Conservation (phyloP, 1,140 invertebrate species). For the Sinonovacula constricta region DNA sequence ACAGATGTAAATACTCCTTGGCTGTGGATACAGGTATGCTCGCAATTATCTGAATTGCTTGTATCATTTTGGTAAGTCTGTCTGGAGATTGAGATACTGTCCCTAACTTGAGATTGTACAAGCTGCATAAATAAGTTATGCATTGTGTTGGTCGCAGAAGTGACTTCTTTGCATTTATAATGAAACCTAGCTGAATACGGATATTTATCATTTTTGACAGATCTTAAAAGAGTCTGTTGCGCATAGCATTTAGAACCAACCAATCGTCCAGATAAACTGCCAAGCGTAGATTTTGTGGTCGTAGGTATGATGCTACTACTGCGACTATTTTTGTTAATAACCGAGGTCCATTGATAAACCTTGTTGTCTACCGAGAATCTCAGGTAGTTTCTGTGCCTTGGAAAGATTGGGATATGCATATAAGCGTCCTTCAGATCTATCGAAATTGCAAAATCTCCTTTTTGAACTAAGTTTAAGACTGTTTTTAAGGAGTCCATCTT, state of each 20-base stretch:
- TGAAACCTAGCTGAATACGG: constrained; percentile 2
- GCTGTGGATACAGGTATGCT: background rate
- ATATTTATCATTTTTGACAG: constrained; percentile 8
- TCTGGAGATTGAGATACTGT: constrained; percentile 1
- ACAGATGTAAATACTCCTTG: constrained; percentile 5
- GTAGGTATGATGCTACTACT: too few species aligned
- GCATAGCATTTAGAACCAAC: too few species aligned
- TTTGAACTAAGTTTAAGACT: too few species aligned
- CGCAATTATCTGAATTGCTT: constrained; percentile 12
- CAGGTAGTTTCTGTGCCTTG: too few species aligned
- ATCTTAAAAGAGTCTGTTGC: too few species aligned
- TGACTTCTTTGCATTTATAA: too few species aligned
- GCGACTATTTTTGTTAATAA: constrained; percentile 30
- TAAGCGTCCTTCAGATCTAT: too few species aligned
- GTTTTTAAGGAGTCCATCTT: too few species aligned
- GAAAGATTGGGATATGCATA: too few species aligned
- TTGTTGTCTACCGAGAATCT: too few species aligned
- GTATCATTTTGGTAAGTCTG: background rate
- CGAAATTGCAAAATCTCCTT: too few species aligned
- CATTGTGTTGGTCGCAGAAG: too few species aligned
- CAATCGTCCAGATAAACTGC: constrained; percentile 29
- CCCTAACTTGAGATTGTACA: constrained; percentile 12
- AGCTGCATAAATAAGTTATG: constrained; percentile 15
- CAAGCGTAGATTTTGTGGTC: background rate
- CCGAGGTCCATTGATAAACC: constrained; percentile 3